Evolutionary conservation across 2,888 invertebrate genomes (phyloP).

Genomic region (Arenicola marina): DNA sequence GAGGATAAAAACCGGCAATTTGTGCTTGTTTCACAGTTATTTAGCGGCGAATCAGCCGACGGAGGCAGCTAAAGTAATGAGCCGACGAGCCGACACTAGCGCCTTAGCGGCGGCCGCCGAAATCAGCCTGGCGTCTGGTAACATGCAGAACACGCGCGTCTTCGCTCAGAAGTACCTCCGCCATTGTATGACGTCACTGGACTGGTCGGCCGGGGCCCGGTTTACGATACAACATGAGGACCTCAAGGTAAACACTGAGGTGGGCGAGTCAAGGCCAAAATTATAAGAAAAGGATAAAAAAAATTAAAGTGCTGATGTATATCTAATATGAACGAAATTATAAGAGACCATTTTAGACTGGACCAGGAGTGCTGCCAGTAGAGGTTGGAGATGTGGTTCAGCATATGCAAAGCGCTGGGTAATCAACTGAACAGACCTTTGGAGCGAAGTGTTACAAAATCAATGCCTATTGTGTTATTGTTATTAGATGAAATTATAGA

Average conservation of each 20-base stretch:
- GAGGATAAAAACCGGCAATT: background rate
- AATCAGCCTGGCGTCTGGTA: conserved; percentile 64
- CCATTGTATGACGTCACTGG: conserved; percentile 42
- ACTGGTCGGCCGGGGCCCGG: conserved; percentile 46
- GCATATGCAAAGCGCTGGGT: too few relatives aligned
- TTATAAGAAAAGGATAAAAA: too few relatives aligned
- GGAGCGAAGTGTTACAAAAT: too few relatives aligned
- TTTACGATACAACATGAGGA: conserved; percentile 41
- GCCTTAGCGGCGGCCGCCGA: conserved; percentile 68
- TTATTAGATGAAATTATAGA: too few relatives aligned
- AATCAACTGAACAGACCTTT: too few relatives aligned
- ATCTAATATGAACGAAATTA: too few relatives aligned
- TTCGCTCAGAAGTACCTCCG: conserved; percentile 48
- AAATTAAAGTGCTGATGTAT: too few relatives aligned
- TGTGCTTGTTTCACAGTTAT: conserved; percentile 63
- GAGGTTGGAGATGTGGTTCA: too few relatives aligned
- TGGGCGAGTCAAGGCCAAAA: too few relatives aligned
- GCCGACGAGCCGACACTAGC: conserved; percentile 66
- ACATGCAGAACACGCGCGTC: conserved; percentile 44
- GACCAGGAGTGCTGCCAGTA: too few relatives aligned
- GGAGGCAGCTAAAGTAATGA: conserved; percentile 69
- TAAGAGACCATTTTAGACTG: too few relatives aligned
- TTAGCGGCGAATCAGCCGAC: conserved; percentile 67
- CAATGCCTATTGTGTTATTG: too few relatives aligned
- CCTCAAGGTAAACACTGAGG: conserved; percentile 38